Percentiles rank a stretch among this genome's conserved stretches.
These are phyloP conservation scores for Athene noctua DNA, from an alignment of 2,113 vertebrate genomes.

Conservation along the genomic window DNA sequence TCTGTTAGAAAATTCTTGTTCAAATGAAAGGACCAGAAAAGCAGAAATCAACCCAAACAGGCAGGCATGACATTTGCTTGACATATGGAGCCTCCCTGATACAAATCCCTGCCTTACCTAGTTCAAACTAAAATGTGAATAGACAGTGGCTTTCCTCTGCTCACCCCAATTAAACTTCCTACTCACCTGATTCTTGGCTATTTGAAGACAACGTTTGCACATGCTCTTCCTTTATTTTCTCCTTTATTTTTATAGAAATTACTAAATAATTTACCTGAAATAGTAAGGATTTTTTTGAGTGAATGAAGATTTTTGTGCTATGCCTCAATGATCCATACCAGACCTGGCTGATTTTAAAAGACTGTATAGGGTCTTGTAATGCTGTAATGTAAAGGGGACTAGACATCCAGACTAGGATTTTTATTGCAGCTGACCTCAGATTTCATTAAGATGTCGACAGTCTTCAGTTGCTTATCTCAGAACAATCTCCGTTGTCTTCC, in stretches of 20 bases:
- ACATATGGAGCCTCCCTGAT: neutral
- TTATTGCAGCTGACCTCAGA: neutral
- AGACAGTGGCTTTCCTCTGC: neutral
- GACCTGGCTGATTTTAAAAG: neutral
- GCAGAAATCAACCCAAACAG: neutral
- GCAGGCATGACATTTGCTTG: constrained; percentile 34
- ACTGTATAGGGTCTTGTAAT: neutral
- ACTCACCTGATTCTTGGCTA: neutral
- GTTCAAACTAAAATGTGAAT: neutral
- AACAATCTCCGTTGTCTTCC: neutral
- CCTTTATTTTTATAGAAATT: neutral
- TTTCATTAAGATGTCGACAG: neutral
- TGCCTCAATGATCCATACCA: neutral
- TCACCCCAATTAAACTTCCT: neutral
- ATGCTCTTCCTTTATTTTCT: neutral
- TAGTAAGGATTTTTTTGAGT: neutral
- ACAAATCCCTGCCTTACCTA: constrained; percentile 1
- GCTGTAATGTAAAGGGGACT: fast-evolving
- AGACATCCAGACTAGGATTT: neutral
- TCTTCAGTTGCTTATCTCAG: neutral
- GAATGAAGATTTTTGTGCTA: neutral
- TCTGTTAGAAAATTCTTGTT: constrained; percentile 17
- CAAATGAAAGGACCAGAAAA: neutral
- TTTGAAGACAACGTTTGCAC: neutral
- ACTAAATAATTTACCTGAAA: neutral